phyloP scores from a whole-genome alignment of 1,140 invertebrate genomes.

The Philopotamus ludificatus region DNA sequence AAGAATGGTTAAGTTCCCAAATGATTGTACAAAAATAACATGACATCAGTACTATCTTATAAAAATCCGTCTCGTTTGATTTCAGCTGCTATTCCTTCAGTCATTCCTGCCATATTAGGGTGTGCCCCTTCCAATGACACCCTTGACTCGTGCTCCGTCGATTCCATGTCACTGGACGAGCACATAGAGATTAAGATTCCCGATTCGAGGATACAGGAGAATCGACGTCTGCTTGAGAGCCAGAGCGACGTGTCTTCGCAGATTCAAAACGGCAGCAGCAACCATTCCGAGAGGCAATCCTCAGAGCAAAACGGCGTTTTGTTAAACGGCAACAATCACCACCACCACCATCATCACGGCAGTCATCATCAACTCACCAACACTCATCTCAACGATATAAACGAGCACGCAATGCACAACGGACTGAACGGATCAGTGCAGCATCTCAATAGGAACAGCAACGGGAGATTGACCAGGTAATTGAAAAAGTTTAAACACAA shows the following conservation, averaged over 20 bases:
- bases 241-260: slow-evolving; percentile 52
- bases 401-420: slow-evolving; percentile 2
- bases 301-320: slow-evolving; percentile 32
- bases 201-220: slow-evolving; percentile 52
- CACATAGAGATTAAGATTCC: slow-evolving; percentile 57
- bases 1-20: too few species aligned
- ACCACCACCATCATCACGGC: slow-evolving; percentile 23
- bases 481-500: too few species aligned
- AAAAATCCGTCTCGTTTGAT: slow-evolving; percentile 44
- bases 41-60: too few species aligned
- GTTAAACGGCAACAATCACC: slow-evolving; percentile 20
- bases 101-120: slow-evolving; percentile 52
- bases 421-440: slow-evolving; percentile 16
- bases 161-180: slow-evolving; percentile 55
- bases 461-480: slow-evolving; percentile 12
- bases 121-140: slow-evolving; percentile 50
- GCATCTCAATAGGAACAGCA: background rate
- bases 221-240: slow-evolving; percentile 52
- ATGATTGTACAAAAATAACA: too few species aligned
- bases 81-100: slow-evolving; percentile 21
- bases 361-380: slow-evolving; percentile 24
- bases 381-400: background rate
- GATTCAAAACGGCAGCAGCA: slow-evolving; percentile 44
- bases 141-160: slow-evolving; percentile 54
- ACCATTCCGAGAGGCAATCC: slow-evolving; percentile 30